Evolutionary conservation across 2,113 vertebrate genomes (phyloP).

Genomic region (Osmerus eperlanus): DNA sequence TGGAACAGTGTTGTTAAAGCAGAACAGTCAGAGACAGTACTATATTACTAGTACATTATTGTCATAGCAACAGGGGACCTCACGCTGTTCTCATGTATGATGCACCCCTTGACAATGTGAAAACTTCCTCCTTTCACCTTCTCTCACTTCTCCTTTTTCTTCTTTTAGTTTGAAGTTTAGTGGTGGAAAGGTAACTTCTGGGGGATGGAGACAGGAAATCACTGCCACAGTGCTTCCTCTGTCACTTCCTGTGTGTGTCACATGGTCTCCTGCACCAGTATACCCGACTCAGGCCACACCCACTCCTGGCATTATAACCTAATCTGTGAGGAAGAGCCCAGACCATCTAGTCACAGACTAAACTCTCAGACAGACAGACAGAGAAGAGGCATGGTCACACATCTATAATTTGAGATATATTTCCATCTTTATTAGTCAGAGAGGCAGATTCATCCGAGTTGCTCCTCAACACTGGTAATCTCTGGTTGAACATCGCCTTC

Average conservation of each 20-base stretch:
- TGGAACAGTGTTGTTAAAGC: conserved; percentile 73
- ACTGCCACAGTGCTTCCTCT: conserved; percentile 69
- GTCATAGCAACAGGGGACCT: conserved; percentile 59
- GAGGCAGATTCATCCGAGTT: too few species aligned
- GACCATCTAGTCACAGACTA: too few species aligned
- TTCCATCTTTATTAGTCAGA: too few species aligned
- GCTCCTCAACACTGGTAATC: neutral
- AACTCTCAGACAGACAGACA: too few species aligned
- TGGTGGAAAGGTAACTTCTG: conserved; percentile 50
- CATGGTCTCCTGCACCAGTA: too few species aligned
- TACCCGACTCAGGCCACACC: too few species aligned
- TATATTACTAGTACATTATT: conserved; percentile 45
- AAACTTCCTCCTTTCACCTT: conserved; percentile 49
- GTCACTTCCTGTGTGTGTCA: neutral
- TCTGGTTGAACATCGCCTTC: neutral
- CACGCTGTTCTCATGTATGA: conserved; percentile 58
- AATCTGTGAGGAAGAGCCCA: too few species aligned
- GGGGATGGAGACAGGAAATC: conserved; percentile 56
- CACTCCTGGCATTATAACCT: too few species aligned
- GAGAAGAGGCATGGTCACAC: too few species aligned
- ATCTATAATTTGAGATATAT: too few species aligned
- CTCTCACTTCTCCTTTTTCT: conserved; percentile 42
- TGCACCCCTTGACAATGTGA: conserved; percentile 67
- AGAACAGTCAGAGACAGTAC: neutral
- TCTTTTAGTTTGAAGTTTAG: conserved; percentile 4